Base-by-base conservation (phyloP, 2,888 invertebrate genomes). In the Xestia xanthographa region DNA sequence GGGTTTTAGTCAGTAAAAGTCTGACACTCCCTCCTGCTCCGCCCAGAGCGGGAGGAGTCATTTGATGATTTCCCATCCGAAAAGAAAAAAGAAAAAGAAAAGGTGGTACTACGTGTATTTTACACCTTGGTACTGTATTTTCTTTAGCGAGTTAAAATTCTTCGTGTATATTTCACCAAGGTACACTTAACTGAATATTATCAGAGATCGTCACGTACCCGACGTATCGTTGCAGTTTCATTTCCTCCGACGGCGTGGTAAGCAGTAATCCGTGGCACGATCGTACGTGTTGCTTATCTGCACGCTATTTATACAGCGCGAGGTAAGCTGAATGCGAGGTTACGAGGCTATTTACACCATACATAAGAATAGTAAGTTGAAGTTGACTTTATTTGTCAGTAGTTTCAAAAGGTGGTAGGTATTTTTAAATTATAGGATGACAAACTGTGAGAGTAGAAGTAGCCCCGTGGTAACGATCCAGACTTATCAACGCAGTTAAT, bases 221-320 rank as follows among this genome's bases (percentile, higher is more conserved):
- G 12, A 9, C 34, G 48, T 75, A 75, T 80, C 82, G 67, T 41
- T 69, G 60, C 62, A 72, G 56, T 72, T 69, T 84, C 84, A 82
- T 82, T 83, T 83, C 82, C 84, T 84, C 60, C 22, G 60, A 17
- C 58, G 12, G 22, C 29, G 48, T 34, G 26, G 43, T 69, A 45
- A 69, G 53, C 38, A 29, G 68, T 72, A 75, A 82, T 84, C 72
- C 41, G 53, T 11, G 34, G 66, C 69, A 63, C 43, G 68, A 80
- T 80, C 81, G 72, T 53, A 72, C 77, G 75, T 65, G 79, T 67
- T 75, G 65, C 80, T 77, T 85, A 75, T 76, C 77, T 66, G 53
- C 70, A 77, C 43, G 69, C 72, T 66, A 82, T 68, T 56, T 84
- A 50, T 62, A 48, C 41, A n/a, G 29, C 34, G 43, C 67, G 22